Conservation (phyloP, 2,797 vertebrate species). For the Rhinoraja longicauda region DNA sequence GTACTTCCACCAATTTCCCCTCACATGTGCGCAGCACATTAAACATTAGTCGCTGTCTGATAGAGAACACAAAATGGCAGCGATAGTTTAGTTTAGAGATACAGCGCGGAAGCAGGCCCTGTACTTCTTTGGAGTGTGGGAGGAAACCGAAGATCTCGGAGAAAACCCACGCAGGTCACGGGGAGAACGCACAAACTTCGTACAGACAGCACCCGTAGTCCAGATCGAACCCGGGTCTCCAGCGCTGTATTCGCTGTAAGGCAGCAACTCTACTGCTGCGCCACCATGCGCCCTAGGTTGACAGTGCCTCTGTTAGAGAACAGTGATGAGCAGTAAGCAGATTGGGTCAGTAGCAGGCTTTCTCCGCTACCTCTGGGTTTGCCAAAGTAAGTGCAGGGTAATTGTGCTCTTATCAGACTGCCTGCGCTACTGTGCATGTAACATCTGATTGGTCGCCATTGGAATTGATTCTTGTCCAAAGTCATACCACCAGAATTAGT, state of each 20-base stretch:
- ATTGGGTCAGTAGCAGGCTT: slow-evolving; percentile 58
- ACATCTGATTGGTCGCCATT: slow-evolving; percentile 52
- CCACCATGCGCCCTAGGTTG: too few relatives aligned
- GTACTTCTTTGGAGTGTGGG: too few relatives aligned
- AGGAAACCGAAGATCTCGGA: too few relatives aligned
- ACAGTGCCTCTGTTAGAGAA: slow-evolving; percentile 57
- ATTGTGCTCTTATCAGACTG: slow-evolving; percentile 43
- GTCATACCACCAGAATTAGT: slow-evolving; percentile 47
- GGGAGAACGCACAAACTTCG: too few relatives aligned
- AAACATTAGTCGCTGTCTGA: slow-evolving; percentile 53
- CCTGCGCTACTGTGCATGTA: slow-evolving; percentile 38
- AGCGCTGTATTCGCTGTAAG: too few relatives aligned
- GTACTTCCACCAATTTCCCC: background rate
- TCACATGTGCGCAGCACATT: slow-evolving; percentile 56
- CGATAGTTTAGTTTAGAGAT: too few relatives aligned
- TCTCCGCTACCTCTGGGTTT: slow-evolving; percentile 46
- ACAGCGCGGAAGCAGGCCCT: too few relatives aligned
- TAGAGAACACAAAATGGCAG: slow-evolving; percentile 50
- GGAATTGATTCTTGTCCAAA: slow-evolving; percentile 56
- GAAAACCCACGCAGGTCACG: too few relatives aligned
- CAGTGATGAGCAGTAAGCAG: slow-evolving; percentile 59
- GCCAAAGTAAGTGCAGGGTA: slow-evolving; percentile 48
- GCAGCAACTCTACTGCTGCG: too few relatives aligned
- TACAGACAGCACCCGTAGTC: too few relatives aligned
- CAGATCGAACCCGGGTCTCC: too few relatives aligned